phyloP scores from a whole-genome alignment of 2,797 vertebrate species.

The Chelmon rostratus region DNA sequence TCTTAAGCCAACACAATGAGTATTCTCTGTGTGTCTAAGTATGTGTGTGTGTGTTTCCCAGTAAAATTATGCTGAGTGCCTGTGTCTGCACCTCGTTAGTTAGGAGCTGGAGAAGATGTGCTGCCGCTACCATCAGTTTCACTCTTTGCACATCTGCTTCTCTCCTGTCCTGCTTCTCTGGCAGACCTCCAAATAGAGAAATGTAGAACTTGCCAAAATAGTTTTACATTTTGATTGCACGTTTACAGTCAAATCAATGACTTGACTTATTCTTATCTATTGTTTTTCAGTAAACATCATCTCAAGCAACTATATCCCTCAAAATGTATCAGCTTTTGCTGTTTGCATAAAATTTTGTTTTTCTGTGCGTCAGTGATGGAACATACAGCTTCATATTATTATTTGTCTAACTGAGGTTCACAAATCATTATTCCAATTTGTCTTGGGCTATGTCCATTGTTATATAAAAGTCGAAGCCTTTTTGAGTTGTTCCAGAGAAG shows the following conservation, averaged over 20 bases:
- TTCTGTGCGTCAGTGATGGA: neutral
- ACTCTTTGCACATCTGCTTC: constrained; percentile 56
- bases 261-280: neutral
- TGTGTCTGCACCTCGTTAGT: constrained; percentile 67
- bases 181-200: constrained; percentile 2
- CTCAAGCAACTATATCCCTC: neutral
- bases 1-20: constrained; percentile 69
- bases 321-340: neutral
- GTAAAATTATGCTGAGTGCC: constrained; percentile 52
- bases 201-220: constrained; percentile 1
- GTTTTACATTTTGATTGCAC: constrained; percentile 17
- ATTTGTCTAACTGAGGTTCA: too few species aligned
- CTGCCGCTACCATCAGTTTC: constrained; percentile 39
- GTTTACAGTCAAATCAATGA: neutral
- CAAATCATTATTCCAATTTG: neutral
- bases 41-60: constrained; percentile 42
- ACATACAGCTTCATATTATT: too few species aligned
- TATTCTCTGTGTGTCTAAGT: constrained; percentile 57
- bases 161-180: constrained; percentile 31
- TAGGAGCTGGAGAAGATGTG: constrained; percentile 54
- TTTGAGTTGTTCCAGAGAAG: neutral
- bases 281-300: constrained; percentile 7
- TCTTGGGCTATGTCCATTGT: neutral
- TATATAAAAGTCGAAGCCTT: neutral
- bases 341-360: neutral